Conservation (phyloP, 2,888 invertebrate species). For the Brenthis daphne region DNA sequence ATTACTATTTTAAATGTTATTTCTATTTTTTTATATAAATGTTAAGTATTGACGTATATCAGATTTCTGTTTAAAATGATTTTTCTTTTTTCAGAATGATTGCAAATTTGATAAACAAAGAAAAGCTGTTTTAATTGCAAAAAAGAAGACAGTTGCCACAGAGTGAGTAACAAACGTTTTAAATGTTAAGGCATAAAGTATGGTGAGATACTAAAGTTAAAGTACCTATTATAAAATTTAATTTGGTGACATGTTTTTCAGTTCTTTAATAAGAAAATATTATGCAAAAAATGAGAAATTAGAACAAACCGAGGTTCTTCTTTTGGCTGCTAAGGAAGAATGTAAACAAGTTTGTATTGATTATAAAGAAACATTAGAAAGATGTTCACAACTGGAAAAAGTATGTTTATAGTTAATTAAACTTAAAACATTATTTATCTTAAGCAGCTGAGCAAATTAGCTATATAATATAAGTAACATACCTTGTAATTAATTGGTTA, state of each 20-base stretch:
- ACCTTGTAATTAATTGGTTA: too few relatives aligned
- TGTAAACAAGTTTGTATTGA: slow-evolving; percentile 58
- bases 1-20: too few relatives aligned
- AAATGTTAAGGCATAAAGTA: neutral
- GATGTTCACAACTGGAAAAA: slow-evolving; percentile 52
- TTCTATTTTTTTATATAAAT: too few relatives aligned
- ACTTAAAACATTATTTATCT: too few relatives aligned
- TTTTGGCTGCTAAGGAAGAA: slow-evolving; percentile 54
- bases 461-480: too few relatives aligned
- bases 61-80: neutral
- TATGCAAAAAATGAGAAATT: slow-evolving; percentile 48
- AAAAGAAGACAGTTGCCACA: slow-evolving; percentile 57
- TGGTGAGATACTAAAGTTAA: neutral
- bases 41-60: neutral
- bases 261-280: slow-evolving; percentile 54
- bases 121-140: slow-evolving; percentile 49
- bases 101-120: slow-evolving; percentile 46
- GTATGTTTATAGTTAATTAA: slow-evolving; percentile 43
- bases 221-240: neutral
- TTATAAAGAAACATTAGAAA: slow-evolving; percentile 53
- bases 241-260: slow-evolving; percentile 41
- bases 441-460: too few relatives aligned
- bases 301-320: slow-evolving; percentile 48
- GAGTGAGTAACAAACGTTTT: slow-evolving; percentile 53
- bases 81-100: slow-evolving; percentile 42